These are phyloP conservation scores for Echinometra lucunter DNA, from an alignment of 53 echinoderm and acorn worm species.

Conservation along the genomic window DNA sequence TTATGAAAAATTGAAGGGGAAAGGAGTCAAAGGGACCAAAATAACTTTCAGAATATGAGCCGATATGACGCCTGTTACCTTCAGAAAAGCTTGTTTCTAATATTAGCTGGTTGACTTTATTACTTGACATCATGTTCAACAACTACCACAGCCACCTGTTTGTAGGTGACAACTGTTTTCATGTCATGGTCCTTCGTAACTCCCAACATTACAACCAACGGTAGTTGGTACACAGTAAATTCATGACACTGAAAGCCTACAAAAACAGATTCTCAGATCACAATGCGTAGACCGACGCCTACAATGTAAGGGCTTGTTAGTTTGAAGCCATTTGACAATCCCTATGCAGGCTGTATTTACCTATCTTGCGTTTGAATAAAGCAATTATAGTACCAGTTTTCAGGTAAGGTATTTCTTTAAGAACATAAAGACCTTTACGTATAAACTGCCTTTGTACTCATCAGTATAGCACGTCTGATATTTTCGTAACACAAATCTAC, in stretches of 20 bases:
- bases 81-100: slow-evolving; percentile 36
- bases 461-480: not conserved
- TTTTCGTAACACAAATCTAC: not conserved
- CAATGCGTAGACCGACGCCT: not conserved
- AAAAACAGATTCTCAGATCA: too few species aligned
- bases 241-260: not conserved
- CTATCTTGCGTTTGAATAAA: not conserved
- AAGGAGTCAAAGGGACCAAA: not conserved
- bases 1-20: not conserved
- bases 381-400: not conserved
- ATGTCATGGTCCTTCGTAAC: not conserved
- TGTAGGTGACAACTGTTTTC: slow-evolving; percentile 16
- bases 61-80: slow-evolving; percentile 5
- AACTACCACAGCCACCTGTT: slow-evolving; percentile 12
- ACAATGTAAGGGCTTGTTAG: not conserved
- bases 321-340: not conserved
- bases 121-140: slow-evolving; percentile 23
- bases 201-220: not conserved
- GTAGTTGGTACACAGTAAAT: not conserved
- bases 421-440: not conserved
- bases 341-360: not conserved
- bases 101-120: slow-evolving; percentile 31
- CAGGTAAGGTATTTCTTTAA: not conserved
- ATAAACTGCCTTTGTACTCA: not conserved
- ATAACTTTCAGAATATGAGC: slow-evolving; percentile 5